These are phyloP conservation scores for Melanchra persicariae DNA, from an alignment of 2,888 invertebrate genomes.

Conservation along the genomic window DNA sequence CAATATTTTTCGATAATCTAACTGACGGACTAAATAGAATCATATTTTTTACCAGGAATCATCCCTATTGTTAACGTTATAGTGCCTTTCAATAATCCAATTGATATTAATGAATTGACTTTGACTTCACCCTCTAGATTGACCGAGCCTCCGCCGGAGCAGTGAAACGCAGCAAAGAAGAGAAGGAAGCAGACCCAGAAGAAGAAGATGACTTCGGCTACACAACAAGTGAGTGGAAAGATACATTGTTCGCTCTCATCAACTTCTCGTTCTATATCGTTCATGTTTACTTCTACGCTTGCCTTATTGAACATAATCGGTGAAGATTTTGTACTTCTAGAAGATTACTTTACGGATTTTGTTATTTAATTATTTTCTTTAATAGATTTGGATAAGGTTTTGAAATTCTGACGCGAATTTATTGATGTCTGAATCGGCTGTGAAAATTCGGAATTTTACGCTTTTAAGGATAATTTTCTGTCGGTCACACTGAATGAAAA, in stretches of 20 bases:
- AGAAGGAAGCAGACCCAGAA: conserved; percentile 95
- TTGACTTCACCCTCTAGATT: conserved; percentile 91
- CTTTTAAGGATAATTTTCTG: background rate
- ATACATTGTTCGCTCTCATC: conserved; percentile 87
- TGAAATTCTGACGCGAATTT: background rate
- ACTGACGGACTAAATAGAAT: no score
- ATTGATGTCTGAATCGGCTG: background rate
- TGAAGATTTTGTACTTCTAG: background rate
- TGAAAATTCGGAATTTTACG: background rate
- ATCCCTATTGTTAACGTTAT: no score
- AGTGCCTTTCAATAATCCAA: no score
- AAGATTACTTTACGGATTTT: background rate
- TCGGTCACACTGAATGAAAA: background rate
- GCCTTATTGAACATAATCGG: conserved; percentile 79
- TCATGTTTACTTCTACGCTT: conserved; percentile 86
- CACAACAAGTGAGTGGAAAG: conserved; percentile 95
- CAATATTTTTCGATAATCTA: no score
- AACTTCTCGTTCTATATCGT: conserved; percentile 84
- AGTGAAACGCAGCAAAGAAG: conserved; percentile 94
- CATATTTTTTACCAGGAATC: no score
- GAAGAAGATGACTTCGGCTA: conserved; percentile 98
- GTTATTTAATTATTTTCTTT: background rate
- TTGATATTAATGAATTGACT: no score
- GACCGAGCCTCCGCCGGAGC: conserved; percentile 97
- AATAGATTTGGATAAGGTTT: no score